Base-by-base conservation (phyloP, 2,888 invertebrate species). In the Epinotia brunnichana region DNA sequence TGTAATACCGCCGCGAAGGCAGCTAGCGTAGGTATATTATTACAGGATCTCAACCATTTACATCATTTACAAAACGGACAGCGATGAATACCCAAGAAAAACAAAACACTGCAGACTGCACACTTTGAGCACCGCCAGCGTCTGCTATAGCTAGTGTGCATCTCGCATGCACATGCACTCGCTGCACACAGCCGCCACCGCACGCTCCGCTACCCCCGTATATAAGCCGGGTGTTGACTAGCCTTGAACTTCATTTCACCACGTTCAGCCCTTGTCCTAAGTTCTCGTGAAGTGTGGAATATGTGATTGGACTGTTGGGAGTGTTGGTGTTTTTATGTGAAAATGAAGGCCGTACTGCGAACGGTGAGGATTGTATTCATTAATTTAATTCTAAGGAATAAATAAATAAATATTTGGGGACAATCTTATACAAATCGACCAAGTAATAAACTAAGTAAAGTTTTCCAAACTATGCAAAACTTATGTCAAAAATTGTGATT, bases 181-280 rank as follows among this genome's bases (percentile, higher is more conserved):
- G 73, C 73, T 70, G 76, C 76, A 87, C 88, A 90, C 89, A 80
- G 61, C 10, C 64, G 75, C 80, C 77, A 7, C 72, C 74, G 81
- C 84, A 89, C 92, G 92, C 83, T 90, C 85, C 88, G 87, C 90
- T 84, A 92, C 91, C 91, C 92, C 85, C 85, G 86, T 92, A 93
- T 93, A 93, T 92, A 93, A 91, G 82, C 86, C 81, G 83, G 80
- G 77, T 75, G 78, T 83, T 77, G 77, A 83, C 84, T 89, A 90
- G 89, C 93, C 93, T 93, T 93, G 93, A 93, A 93, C 93, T 92
- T 91, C 92, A 93, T 85, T 93, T 85, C 89, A 86, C 83, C 86
- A 85, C 78, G 76, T 80, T 77, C 74, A 71, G 48, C 72, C 69
- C 69, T 70, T 66, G 66, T 39, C 60, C 61, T 62, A 57, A 41